These are phyloP conservation scores for Oscheius myriophilus DNA, from an alignment of 2,888 invertebrate genomes.

Conservation along the genomic window DNA sequence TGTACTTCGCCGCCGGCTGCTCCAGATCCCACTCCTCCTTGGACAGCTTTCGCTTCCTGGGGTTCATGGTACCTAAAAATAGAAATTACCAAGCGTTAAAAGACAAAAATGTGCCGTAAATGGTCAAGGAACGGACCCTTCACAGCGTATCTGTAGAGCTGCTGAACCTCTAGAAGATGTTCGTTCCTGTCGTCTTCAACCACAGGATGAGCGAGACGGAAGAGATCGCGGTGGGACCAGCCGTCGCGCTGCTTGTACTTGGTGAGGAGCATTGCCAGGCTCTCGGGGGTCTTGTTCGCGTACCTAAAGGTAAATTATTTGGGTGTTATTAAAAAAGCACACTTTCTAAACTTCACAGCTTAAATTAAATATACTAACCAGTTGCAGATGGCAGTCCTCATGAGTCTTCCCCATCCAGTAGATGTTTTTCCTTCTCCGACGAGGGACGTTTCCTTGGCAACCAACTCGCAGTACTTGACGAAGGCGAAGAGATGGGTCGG, in stretches of 20 bases:
- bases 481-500: conserved; percentile 79
- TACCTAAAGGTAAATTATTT: conserved; percentile 42
- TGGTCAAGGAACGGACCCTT: conserved; percentile 34
- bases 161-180: conserved; percentile 53
- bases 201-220: conserved; percentile 72
- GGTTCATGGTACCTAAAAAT: conserved; percentile 14
- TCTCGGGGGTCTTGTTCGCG: conserved; percentile 76
- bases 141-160: conserved; percentile 60
- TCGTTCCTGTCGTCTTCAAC: conserved; percentile 7
- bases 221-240: conserved; percentile 80
- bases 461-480: conserved; percentile 76
- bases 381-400: conserved; percentile 77
- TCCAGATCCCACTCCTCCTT: conserved; percentile 21
- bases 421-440: conserved; percentile 29
- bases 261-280: conserved; percentile 78
- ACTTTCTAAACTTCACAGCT: not conserved
- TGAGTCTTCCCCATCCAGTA: conserved; percentile 77
- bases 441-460: conserved; percentile 68
- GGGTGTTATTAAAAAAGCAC: not conserved
- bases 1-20: conserved; percentile 31
- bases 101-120: not conserved
- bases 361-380: conserved; percentile 77
- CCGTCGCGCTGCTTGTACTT: conserved; percentile 78
- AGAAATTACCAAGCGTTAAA: not conserved
- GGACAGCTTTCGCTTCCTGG: conserved; percentile 25